Evolutionary conservation across 2,797 vertebrate genomes (phyloP).

Genomic region (Periparus ater): DNA sequence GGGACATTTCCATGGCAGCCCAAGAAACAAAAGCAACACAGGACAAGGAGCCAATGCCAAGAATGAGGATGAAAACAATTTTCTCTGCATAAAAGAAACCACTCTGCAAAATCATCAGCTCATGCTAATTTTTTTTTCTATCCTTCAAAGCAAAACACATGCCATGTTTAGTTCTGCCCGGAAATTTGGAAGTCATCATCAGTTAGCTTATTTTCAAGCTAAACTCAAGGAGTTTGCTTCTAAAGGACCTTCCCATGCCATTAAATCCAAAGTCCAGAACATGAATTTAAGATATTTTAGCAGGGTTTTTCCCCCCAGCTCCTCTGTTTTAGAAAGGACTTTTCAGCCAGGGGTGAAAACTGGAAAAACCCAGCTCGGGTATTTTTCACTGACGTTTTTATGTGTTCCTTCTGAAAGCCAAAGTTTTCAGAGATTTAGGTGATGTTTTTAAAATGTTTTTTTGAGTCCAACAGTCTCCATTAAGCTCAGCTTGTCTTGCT

Average conservation of each 20-base stretch:
- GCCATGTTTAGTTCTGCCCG: slow-evolving; percentile 13
- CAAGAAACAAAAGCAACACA: slow-evolving; percentile 62
- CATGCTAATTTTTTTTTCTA: slow-evolving; percentile 23
- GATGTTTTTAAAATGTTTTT: not conserved
- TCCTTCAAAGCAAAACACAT: slow-evolving; percentile 34
- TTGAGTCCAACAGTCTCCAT: not conserved
- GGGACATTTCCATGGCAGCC: slow-evolving; percentile 68
- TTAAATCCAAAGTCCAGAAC: not conserved
- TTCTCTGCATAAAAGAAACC: slow-evolving; percentile 57
- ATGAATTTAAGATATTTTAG: not conserved
- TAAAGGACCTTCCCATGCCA: not conserved
- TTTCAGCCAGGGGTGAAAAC: not conserved
- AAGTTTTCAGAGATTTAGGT: not conserved
- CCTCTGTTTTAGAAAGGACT: not conserved
- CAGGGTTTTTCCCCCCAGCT: not conserved
- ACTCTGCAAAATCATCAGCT: slow-evolving; percentile 55
- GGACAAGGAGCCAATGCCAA: slow-evolving; percentile 50
- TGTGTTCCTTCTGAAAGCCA: not conserved
- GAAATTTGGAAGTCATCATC: slow-evolving; percentile 8
- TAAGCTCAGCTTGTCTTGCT: not conserved
- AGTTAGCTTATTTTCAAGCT: not conserved
- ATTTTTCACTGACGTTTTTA: slow-evolving; percentile 5
- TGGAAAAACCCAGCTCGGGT: not conserved
- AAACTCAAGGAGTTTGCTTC: not conserved
- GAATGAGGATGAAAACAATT: slow-evolving; percentile 52